phyloP scores from a whole-genome alignment of 2,888 invertebrate species.

The Pogonocherus hispidulus region DNA sequence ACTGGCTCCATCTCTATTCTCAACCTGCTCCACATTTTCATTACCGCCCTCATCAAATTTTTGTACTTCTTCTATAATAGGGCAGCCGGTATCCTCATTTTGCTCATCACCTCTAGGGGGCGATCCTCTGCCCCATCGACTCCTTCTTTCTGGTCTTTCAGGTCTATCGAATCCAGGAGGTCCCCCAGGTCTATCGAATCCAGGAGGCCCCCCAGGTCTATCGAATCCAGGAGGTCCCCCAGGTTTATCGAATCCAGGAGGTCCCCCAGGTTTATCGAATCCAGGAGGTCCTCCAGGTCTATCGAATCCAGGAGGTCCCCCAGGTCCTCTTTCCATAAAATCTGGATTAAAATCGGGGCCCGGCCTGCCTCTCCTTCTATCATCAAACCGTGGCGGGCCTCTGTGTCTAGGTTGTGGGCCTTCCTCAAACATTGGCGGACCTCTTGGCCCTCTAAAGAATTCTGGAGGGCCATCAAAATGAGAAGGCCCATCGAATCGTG shows the following conservation, averaged over 20 bases:
- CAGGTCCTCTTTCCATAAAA: slow-evolving; percentile 17
- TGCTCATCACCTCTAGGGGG: slow-evolving; percentile 18
- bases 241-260: slow-evolving; percentile 14
- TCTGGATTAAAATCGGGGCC: slow-evolving; percentile 22
- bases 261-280: no score
- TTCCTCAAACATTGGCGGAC: slow-evolving; percentile 36
- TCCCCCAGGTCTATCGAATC: slow-evolving; percentile 28
- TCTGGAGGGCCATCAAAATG: slow-evolving; percentile 53
- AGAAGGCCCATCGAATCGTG: not conserved
- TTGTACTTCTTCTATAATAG: not conserved
- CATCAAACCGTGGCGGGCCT: slow-evolving; percentile 48
- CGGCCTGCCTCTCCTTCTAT: slow-evolving; percentile 46
- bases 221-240: slow-evolving; percentile 20
- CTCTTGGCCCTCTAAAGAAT: slow-evolving; percentile 32
- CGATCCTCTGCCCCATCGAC: slow-evolving; percentile 46
- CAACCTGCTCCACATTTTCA: not conserved
- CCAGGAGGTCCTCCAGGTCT: slow-evolving; percentile 22
- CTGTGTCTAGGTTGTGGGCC: slow-evolving; percentile 38
- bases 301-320: slow-evolving; percentile 29
- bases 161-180: slow-evolving; percentile 17
- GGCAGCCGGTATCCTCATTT: not conserved
- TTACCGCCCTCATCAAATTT: not conserved
- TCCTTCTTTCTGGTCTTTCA: slow-evolving; percentile 42
- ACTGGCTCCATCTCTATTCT: slow-evolving; percentile 23
- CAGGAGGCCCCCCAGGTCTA: slow-evolving; percentile 19